Evolutionary conservation across 1,140 invertebrate genomes (phyloP), one percentile per base, ranked within the genome.

Genomic region (Papilio dardanus): DNA sequence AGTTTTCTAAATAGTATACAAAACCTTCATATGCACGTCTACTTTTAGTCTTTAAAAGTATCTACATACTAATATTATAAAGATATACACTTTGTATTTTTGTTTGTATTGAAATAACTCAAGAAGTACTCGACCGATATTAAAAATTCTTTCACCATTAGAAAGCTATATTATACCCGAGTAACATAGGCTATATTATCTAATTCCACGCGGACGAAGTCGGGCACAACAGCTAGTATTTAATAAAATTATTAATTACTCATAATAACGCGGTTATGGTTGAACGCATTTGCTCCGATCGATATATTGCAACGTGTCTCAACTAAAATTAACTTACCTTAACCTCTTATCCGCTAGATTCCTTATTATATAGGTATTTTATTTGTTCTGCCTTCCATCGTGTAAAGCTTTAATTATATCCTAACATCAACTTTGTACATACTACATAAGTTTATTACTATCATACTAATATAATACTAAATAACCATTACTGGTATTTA

Each of bases 11-110:
- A 30, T 62, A 14, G 10, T 62, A 12, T 24, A 62, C 24, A 28
- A 3, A 28, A 62, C 54, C n/a, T 46, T 46, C 19, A 21, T 28
- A 62, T 62, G 54, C 54, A 62, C 54, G 54, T 62, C 10, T n/a
- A n/a, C n/a, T n/a, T 14, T 28, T 30, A 1, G 7, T 7, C 12
- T 62, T 3, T 62, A 24, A n/a, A 54, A n/a, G n/a, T n/a, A n/a
- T n/a, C n/a, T n/a, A n/a, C n/a, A n/a, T n/a, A n/a, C n/a, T n/a
- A n/a, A n/a, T n/a, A n/a, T n/a, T n/a, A n/a, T n/a, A n/a, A n/a
- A n/a, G n/a, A n/a, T n/a, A n/a, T n/a, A n/a, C n/a, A n/a, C n/a
- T n/a, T n/a, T n/a, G n/a, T n/a, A n/a, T n/a, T n/a, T n/a, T n/a
- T n/a, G n/a, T n/a, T n/a, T n/a, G n/a, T n/a, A n/a, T n/a, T n/a